phyloP scores from a whole-genome alignment of 2,797 vertebrate genomes.

The Delichon dasypus region DNA sequence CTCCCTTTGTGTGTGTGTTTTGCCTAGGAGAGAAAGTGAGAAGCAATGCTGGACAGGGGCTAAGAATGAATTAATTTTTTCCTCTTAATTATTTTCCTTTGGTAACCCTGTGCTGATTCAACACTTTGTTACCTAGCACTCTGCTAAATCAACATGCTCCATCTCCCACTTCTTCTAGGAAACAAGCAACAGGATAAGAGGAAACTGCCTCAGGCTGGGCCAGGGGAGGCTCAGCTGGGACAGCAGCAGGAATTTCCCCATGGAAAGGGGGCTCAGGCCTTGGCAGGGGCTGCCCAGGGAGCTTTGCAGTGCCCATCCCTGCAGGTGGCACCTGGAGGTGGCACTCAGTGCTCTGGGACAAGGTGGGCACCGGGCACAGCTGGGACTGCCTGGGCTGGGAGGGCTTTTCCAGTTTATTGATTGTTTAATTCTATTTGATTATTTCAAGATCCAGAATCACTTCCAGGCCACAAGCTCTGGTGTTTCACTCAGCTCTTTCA shows the following conservation, averaged over 20 bases:
- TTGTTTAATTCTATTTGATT: not conserved
- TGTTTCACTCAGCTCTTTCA: not conserved
- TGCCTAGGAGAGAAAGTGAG: not conserved
- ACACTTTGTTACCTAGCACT: not conserved
- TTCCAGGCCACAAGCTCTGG: not conserved
- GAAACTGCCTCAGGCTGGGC: fast-evolving
- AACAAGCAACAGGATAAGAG: not conserved
- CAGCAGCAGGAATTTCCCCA: not conserved
- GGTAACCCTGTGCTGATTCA: not conserved
- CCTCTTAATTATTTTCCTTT: not conserved
- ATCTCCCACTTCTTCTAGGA: not conserved
- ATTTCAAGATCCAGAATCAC: not conserved
- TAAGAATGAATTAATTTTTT: not conserved
- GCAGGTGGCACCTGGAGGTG: not conserved
- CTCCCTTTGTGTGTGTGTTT: fast-evolving
- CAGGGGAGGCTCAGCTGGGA: not conserved
- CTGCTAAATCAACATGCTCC: not conserved
- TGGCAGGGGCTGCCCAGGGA: not conserved
- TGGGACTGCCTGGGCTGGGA: fast-evolving
- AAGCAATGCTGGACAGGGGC: not conserved
- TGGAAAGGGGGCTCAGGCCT: not conserved
- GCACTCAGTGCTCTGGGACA: not conserved
- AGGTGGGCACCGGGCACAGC: fast-evolving
- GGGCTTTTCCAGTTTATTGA: too few relatives aligned
- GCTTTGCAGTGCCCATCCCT: not conserved